phyloP scores from a whole-genome alignment of 2,888 invertebrate species.

The Erebia ligea region DNA sequence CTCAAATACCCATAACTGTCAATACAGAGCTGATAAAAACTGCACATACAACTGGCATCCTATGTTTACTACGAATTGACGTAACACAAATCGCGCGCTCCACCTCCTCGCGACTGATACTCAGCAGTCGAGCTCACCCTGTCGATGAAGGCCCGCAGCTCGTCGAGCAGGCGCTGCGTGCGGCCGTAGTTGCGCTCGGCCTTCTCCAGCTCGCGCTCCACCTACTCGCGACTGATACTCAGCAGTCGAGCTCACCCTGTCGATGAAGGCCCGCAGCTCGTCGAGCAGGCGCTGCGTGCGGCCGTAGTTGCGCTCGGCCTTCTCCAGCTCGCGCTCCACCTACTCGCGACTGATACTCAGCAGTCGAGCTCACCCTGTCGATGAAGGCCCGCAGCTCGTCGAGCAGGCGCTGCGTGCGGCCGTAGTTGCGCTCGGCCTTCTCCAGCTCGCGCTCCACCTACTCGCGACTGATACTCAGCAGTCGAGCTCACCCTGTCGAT shows the following conservation, averaged over 20 bases:
- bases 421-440: slow-evolving; percentile 55
- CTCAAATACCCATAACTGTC: too few relatives aligned
- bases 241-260: slow-evolving; percentile 54
- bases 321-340: slow-evolving; percentile 18
- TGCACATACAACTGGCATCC: too few relatives aligned
- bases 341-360: slow-evolving; percentile 45
- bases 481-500: slow-evolving; percentile 64
- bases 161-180: slow-evolving; percentile 51
- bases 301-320: background rate
- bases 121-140: slow-evolving; percentile 53
- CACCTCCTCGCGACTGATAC: background rate
- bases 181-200: background rate
- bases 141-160: slow-evolving; percentile 58
- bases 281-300: slow-evolving; percentile 52
- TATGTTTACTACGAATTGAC: too few relatives aligned
- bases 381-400: slow-evolving; percentile 56
- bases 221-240: slow-evolving; percentile 39
- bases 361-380: slow-evolving; percentile 58
- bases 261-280: slow-evolving; percentile 56
- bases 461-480: slow-evolving; percentile 45
- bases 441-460: slow-evolving; percentile 20
- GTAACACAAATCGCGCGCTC: background rate
- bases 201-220: background rate
- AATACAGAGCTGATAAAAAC: too few relatives aligned
- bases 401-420: slow-evolving; percentile 53